Evolutionary conservation across 1,140 invertebrate genomes (phyloP).

Genomic region (Eumaeus atala): DNA sequence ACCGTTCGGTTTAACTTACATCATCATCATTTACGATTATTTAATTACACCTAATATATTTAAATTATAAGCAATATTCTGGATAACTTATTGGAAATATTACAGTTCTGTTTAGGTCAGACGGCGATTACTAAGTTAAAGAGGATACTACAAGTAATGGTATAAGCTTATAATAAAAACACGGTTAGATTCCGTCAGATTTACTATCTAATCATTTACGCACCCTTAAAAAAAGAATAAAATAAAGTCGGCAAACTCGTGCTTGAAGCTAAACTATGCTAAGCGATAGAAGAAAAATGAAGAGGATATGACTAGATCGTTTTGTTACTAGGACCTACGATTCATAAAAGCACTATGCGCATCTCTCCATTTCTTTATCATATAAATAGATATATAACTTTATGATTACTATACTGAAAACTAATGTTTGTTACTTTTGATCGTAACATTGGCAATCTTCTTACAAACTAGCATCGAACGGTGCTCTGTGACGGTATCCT

Average conservation of each 20-base stretch:
- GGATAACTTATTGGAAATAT: constrained; percentile 68
- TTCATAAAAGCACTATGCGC: constrained; percentile 73
- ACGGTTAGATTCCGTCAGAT: constrained; percentile 9
- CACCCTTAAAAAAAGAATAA: constrained; percentile 18
- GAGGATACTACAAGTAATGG: constrained; percentile 7
- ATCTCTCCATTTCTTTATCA: constrained; percentile 65
- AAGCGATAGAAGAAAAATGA: constrained; percentile 69
- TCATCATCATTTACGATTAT: constrained; percentile 37
- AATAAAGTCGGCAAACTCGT: constrained; percentile 36
- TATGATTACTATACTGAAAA: constrained; percentile 67
- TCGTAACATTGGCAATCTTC: constrained; percentile 70
- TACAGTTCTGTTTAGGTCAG: constrained; percentile 22
- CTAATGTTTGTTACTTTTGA: constrained; percentile 61
- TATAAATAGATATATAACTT: constrained; percentile 69
- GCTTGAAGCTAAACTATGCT: constrained; percentile 74
- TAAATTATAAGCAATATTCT: constrained; percentile 60
- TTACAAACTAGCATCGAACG: constrained; percentile 60
- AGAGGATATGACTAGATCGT: constrained; percentile 71
- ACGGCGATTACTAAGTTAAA: constrained; percentile 20
- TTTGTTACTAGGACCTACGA: constrained; percentile 67
- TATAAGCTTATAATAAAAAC: neutral
- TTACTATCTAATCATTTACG: constrained; percentile 14
- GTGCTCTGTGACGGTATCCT: constrained; percentile 27
- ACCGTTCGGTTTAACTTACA: constrained; percentile 52
- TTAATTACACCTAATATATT: constrained; percentile 35